Evolutionary conservation across 2,797 vertebrate genomes (phyloP), one percentile per base, ranked within the genome.

Genomic region (Sus cebifrons): DNA sequence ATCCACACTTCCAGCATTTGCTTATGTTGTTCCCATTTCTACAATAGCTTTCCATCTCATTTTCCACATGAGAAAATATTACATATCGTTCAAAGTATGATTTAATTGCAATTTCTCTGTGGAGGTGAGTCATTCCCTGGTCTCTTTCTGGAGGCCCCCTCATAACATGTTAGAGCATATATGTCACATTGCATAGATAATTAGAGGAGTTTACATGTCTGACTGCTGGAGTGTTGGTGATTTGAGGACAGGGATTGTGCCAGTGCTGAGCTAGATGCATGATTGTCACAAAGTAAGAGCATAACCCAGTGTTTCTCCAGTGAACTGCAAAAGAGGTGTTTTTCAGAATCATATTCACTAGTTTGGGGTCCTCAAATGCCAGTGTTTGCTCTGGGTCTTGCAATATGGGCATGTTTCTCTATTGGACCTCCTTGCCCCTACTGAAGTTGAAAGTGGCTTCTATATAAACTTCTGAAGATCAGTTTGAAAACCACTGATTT

Each of bases 401-500:
- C 17, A 70, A 74, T 49, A 44, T 75, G 81, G 17, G 8, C 18
- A 27, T 29, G 1, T 14, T 78, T 83, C 68, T 20, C 36, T 93
- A 6, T 16, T 79, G 12, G 36, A 27, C 89, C 54, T 73, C 16
- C 3, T 64, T 77, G 11, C 3, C 20, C 4, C 54, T 62, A 25
- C 14, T 84, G 36, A 94, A 64, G 21, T 70, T 79, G 52, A 52
- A 89, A 44, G n/a, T 0, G 16, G 12, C 23, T 94, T 86, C 74
- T 73, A 2, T 70, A 89, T 58, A 95, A 62, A 29, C 12, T 86
- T 93, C 60, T 40, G 4, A 52, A 52, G 36, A n/a, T 6, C 12
- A 18, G 9, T 81, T 93, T 82, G 73, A 93, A 96, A 93, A 93
- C 18, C 44, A 58, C 29, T 90, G 54, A 77, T 92, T n/a, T 92